phyloP scores from a whole-genome alignment of 2,888 invertebrate species.

The Hydraecia micacea region DNA sequence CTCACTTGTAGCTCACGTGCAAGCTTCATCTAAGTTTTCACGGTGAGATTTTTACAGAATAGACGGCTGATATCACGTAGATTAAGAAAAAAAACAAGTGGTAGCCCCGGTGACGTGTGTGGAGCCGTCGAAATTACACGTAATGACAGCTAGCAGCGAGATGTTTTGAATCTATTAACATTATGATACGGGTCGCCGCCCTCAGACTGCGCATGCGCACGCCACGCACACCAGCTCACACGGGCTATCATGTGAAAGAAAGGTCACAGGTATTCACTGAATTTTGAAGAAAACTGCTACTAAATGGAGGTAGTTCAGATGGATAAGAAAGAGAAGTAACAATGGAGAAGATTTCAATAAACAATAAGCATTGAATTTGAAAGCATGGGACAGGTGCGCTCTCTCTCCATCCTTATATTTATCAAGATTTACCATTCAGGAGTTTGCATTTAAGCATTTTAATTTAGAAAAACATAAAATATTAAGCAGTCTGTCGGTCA shows the following conservation, averaged over 20 bases:
- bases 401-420: background rate
- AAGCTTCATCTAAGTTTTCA: background rate
- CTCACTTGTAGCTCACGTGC: too few relatives aligned
- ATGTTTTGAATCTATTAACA: slow-evolving; percentile 71
- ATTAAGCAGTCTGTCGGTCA: background rate
- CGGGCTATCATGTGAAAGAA: slow-evolving; percentile 7
- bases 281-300: background rate
- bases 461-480: background rate
- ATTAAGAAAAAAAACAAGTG: slow-evolving; percentile 6
- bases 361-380: background rate
- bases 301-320: background rate
- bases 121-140: slow-evolving; percentile 65
- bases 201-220: slow-evolving; percentile 13
- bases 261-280: slow-evolving; percentile 22
- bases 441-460: background rate
- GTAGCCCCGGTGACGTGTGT: slow-evolving; percentile 51
- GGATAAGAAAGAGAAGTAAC: background rate
- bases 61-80: background rate
- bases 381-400: background rate
- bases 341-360: background rate
- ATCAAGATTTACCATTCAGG: background rate
- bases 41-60: background rate
- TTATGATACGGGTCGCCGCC: slow-evolving; percentile 66
- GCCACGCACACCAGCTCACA: slow-evolving; percentile 10
- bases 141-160: slow-evolving; percentile 68